Base-by-base conservation (phyloP, 2,797 vertebrate genomes). In the Sciaenops ocellatus region DNA sequence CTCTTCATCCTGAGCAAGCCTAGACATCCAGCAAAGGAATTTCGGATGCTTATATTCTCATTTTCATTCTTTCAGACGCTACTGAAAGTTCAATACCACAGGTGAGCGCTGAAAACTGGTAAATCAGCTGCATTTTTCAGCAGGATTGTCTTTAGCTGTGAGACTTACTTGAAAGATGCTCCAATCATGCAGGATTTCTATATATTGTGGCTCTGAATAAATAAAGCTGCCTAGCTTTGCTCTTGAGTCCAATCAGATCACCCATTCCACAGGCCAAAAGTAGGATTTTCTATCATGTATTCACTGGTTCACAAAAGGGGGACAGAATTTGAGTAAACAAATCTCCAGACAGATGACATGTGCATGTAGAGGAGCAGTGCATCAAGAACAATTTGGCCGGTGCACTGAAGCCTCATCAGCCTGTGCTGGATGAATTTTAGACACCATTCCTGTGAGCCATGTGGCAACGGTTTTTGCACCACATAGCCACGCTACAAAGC, bases 381-480 rank as follows among this genome's bases (percentile, higher is more conserved):
- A 46, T 28, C 48, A 26, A n/a, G n/a, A 22, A 20, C 44, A 50
- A 46, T 67, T 55, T 78, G 50, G 44, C 56, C 3, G 20, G 34
- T 9, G 47, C 26, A 20, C 24, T 15, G 42, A 65, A 56, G 64
- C 67, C 63, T 73, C 44, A 28, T 74, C 67, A 62, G 51, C 17
- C 26, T 20, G 41, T 26, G 52, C 12, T 69, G 63, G 78, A 68
- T 48, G 59, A 30, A 67, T 61, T 62, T 83, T 55, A 13, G 11
- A 51, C 55, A 61, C 26, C 50, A 30, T 75, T 38, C 65, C 71
- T 55, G 62, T 24, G 66, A 63, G 44, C 61, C 67, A 52, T 68
- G 80, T 62, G 71, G 73, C 17, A 13, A 22, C 6, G 1, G 63
- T 71, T 64, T 82, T 78, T 63, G 62, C 85, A 74, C 79, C 69